Evolutionary conservation across 2,888 invertebrate genomes (phyloP).

Genomic region (Acanthococcus lagerstroemiae): DNA sequence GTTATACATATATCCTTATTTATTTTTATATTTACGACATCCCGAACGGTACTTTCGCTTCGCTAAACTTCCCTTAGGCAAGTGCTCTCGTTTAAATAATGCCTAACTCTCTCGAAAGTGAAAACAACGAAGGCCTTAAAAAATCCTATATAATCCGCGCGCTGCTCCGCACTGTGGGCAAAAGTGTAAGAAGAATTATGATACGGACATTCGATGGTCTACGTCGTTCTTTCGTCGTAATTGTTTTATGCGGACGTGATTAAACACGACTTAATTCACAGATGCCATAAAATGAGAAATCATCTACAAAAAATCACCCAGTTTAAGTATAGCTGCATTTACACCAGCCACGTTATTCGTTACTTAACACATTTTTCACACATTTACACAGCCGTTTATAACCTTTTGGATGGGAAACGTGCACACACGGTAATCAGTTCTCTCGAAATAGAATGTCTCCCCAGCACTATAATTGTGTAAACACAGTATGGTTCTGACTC

Average conservation of each 20-base stretch:
- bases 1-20: slow-evolving; percentile 5
- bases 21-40: background rate
- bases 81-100: slow-evolving; percentile 9
- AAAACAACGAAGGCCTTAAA: background rate
- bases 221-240: background rate
- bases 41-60: slow-evolving; percentile 1
- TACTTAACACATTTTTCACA: too few relatives aligned
- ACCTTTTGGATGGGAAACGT: too few relatives aligned
- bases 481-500: background rate
- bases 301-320: background rate
- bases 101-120: slow-evolving; percentile 6
- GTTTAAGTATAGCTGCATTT: background rate
- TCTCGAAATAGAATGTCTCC: background rate
- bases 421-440: too few relatives aligned
- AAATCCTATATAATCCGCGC: background rate
- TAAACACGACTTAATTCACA: background rate
- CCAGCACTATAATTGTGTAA: background rate
- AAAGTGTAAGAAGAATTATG: background rate
- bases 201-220: background rate
- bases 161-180: too few relatives aligned
- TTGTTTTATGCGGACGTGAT: background rate
- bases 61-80: background rate
- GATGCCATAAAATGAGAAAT: background rate
- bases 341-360: background rate
- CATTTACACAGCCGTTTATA: too few relatives aligned